A percentile compares a stretch with the other conserved stretches of the same genome.
These are phyloP conservation scores for Telmatochromis sp. DNA, from an alignment of 2,113 vertebrate species.

Conservation along the genomic window DNA sequence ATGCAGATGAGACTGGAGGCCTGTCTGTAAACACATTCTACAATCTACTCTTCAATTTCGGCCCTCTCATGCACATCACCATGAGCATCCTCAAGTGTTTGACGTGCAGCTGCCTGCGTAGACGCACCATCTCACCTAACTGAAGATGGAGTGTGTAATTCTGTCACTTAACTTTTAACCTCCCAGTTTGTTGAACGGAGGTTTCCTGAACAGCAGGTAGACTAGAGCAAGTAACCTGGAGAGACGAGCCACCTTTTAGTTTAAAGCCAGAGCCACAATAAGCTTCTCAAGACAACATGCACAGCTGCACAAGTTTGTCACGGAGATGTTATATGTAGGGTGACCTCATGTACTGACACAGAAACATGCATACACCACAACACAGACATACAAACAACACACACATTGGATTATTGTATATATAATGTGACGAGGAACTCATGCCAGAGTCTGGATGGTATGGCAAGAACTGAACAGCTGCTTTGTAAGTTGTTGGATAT, in stretches of 20 bases:
- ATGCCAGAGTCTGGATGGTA: background rate
- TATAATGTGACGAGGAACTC: background rate
- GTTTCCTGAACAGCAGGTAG: conserved; percentile 8
- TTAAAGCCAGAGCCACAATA: conserved; percentile 42
- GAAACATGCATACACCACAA: background rate
- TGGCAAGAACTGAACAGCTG: background rate
- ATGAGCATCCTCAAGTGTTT: conserved; percentile 73
- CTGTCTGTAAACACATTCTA: conserved; percentile 78
- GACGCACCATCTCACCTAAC: conserved; percentile 70
- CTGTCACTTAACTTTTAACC: background rate
- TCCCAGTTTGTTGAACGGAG: background rate
- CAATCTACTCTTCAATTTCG: conserved; percentile 78
- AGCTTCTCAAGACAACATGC: conserved; percentile 50
- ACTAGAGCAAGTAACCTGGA: conserved; percentile 9
- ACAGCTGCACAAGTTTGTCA: conserved; percentile 51
- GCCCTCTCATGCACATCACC: conserved; percentile 76
- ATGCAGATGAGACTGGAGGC: conserved; percentile 75
- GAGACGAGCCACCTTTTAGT: background rate
- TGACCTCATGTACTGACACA: conserved; percentile 7
- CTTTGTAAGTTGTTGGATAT: background rate
- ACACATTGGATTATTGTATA: background rate
- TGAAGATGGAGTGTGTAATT: conserved; percentile 42
- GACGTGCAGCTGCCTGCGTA: conserved; percentile 78
- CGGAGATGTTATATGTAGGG: background rate
- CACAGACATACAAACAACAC: background rate